These are phyloP conservation scores for Martes martes DNA, from an alignment of 2,113 vertebrate species.

Conservation along the genomic window DNA sequence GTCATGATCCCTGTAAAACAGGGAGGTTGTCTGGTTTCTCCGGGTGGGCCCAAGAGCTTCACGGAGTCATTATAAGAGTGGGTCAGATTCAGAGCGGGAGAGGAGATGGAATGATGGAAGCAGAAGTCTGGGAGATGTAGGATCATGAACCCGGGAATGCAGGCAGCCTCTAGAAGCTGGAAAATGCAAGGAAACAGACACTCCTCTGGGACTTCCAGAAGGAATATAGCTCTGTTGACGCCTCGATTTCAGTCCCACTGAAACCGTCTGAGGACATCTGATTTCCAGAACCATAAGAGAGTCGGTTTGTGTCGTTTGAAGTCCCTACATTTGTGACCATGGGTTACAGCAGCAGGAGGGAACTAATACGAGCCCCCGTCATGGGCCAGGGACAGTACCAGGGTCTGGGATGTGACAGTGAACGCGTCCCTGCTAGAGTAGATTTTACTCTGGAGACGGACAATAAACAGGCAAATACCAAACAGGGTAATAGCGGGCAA, in stretches of 20 bases:
- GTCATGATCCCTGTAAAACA: neutral
- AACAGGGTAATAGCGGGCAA: neutral
- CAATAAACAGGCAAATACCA: neutral
- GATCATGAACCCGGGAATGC: too few species aligned
- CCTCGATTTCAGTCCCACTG: neutral
- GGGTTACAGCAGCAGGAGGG: neutral
- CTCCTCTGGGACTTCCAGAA: neutral
- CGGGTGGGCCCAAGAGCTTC: neutral
- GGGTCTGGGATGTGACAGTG: neutral
- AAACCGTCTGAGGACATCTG: neutral
- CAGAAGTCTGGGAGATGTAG: rapidly evolving
- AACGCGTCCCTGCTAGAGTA: neutral
- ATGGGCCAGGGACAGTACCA: neutral
- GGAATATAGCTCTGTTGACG: neutral
- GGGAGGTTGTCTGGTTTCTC: neutral
- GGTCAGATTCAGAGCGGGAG: neutral
- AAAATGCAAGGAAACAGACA: neutral
- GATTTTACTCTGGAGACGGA: neutral
- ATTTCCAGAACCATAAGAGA: neutral
- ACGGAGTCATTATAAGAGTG: neutral
- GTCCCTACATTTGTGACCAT: neutral
- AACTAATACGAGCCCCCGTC: neutral
- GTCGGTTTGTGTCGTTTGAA: neutral
- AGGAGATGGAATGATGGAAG: neutral
- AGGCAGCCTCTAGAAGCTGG: neutral